Evolutionary conservation across 1,140 invertebrate genomes (phyloP).

Genomic region (Ceratoteleas bidentatus): DNA sequence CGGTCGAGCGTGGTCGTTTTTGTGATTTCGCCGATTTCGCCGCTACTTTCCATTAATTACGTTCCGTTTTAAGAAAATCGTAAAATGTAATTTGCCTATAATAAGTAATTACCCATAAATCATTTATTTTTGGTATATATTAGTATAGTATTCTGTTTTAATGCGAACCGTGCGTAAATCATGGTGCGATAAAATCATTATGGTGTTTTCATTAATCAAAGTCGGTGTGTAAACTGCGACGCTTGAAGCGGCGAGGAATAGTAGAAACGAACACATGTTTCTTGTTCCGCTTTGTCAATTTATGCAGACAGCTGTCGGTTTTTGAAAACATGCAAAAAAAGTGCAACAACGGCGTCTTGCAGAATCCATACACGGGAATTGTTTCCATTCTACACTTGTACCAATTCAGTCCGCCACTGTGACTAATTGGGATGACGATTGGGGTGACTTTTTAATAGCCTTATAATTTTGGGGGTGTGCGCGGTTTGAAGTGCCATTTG

Average conservation of each 20-base stretch:
- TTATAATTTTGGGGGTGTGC: slow-evolving; percentile 69
- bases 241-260: slow-evolving; percentile 31
- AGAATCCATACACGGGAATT: slow-evolving; percentile 23
- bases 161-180: no score
- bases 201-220: slow-evolving; percentile 43
- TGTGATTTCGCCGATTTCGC: no score
- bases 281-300: slow-evolving; percentile 75
- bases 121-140: no score
- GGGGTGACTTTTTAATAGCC: slow-evolving; percentile 74
- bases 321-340: slow-evolving; percentile 77
- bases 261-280: slow-evolving; percentile 61
- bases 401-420: slow-evolving; percentile 70
- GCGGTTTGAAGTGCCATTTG: no score
- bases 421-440: slow-evolving; percentile 76
- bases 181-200: not conserved
- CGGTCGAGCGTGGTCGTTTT: no score
- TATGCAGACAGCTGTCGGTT: slow-evolving; percentile 77
- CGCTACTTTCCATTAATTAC: not conserved
- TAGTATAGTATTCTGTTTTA: no score
- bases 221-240: slow-evolving; percentile 6
- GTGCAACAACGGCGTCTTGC: slow-evolving; percentile 51
- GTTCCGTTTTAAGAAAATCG: not conserved
- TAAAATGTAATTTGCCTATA: no score
- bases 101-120: no score
- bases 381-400: slow-evolving; percentile 70